Percentiles rank a stretch among this genome's conserved stretches.
phyloP scores from a whole-genome alignment of 2,113 vertebrate genomes.

The Oryzias javanicus region DNA sequence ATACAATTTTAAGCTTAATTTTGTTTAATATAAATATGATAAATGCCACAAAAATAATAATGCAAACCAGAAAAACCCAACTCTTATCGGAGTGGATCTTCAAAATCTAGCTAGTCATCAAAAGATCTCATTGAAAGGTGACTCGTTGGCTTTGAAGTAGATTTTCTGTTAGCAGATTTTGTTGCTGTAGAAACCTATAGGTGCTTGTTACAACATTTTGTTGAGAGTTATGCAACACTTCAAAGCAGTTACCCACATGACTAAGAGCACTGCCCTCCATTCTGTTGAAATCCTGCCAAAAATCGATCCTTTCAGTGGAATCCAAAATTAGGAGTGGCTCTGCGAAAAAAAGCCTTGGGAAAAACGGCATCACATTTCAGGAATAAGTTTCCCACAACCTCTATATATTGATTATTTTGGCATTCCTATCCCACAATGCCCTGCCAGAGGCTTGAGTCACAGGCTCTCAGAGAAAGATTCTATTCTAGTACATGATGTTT shows the following conservation, averaged over 20 bases:
- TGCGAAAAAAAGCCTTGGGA: background rate
- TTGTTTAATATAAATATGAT: background rate
- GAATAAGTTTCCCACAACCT: constrained; percentile 55
- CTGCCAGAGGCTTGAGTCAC: constrained; percentile 21
- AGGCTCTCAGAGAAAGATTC: constrained; percentile 15
- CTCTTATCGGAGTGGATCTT: background rate
- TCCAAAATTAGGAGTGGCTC: constrained; percentile 54
- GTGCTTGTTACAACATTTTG: background rate
- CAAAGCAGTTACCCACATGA: constrained; percentile 8
- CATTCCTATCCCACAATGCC: constrained; percentile 27
- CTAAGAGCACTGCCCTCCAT: constrained; percentile 17
- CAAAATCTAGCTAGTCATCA: background rate
- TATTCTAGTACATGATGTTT: constrained; percentile 29
- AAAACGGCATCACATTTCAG: constrained; percentile 26
- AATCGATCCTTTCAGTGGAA: constrained; percentile 46
- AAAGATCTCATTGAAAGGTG: background rate
- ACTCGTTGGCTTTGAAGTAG: background rate
- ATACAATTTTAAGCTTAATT: no score
- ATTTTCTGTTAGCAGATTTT: constrained; percentile 8
- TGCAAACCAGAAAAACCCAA: background rate
- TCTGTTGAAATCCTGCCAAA: constrained; percentile 29
- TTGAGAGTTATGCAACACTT: constrained; percentile 28
- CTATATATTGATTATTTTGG: constrained; percentile 55
- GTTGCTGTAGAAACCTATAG: constrained; percentile 20
- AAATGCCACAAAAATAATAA: background rate